Percentiles rank a stretch among this genome's conserved stretches.
Evolutionary conservation across 2,113 vertebrate species (phyloP).

Genomic region (Hippocampus abdominalis): DNA sequence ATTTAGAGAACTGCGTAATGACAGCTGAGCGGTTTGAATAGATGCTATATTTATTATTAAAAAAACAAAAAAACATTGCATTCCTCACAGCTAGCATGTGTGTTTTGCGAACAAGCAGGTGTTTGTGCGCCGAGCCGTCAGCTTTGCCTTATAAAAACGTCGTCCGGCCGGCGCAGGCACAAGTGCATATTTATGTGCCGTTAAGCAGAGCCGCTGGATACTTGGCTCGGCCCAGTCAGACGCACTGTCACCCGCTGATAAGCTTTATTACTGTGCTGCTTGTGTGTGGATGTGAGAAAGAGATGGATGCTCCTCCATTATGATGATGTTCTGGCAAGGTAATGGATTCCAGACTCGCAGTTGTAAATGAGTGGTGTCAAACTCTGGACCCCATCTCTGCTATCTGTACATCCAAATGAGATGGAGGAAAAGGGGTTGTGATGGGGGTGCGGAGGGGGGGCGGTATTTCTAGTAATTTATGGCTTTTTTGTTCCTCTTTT

Average conservation of each 20-base stretch:
- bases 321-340: constrained; percentile 62
- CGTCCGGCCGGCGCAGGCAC: constrained; percentile 62
- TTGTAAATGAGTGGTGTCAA: constrained; percentile 75
- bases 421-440: constrained; percentile 31
- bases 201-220: constrained; percentile 58
- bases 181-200: constrained; percentile 72
- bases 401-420: constrained; percentile 67
- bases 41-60: constrained; percentile 10
- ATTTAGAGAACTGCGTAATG: constrained; percentile 41
- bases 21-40: constrained; percentile 42
- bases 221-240: constrained; percentile 57
- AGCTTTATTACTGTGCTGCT: constrained; percentile 68
- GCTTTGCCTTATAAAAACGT: constrained; percentile 75
- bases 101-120: constrained; percentile 53
- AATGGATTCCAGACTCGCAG: constrained; percentile 67
- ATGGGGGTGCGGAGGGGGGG: no score
- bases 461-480: background rate
- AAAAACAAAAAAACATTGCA: no score
- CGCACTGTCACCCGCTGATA: constrained; percentile 73
- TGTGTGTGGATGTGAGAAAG: constrained; percentile 43
- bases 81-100: constrained; percentile 37
- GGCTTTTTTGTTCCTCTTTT: constrained; percentile 1
- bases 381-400: constrained; percentile 57
- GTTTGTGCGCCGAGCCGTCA: constrained; percentile 64
- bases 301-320: constrained; percentile 75